These are phyloP conservation scores for Dissostichus mawsoni DNA, from an alignment of 2,113 vertebrate genomes.

Conservation along the genomic window DNA sequence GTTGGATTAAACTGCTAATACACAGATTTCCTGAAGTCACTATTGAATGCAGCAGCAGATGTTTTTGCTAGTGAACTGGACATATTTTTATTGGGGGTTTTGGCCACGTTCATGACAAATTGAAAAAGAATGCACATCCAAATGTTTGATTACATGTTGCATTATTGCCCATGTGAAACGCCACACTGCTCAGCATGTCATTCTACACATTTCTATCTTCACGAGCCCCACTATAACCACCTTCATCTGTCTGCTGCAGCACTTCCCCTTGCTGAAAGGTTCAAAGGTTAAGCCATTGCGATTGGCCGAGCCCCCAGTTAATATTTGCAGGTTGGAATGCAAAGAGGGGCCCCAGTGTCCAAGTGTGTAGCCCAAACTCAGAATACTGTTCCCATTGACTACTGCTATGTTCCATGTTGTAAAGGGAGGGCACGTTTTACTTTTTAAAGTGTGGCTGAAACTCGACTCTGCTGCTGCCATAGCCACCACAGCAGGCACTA, in stretches of 20 bases:
- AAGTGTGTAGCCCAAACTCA: slow-evolving; percentile 14
- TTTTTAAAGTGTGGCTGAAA: slow-evolving; percentile 54
- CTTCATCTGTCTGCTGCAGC: slow-evolving; percentile 46
- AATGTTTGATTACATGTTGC: background rate
- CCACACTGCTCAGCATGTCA: background rate
- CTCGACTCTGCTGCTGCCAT: slow-evolving; percentile 45
- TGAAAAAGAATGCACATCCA: slow-evolving; percentile 1
- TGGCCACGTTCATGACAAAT: slow-evolving; percentile 10
- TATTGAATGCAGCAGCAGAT: background rate
- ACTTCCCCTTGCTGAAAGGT: slow-evolving; percentile 72
- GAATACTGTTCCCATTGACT: slow-evolving; percentile 60
- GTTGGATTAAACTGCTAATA: background rate
- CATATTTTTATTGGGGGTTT: slow-evolving; percentile 8
- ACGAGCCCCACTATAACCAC: slow-evolving; percentile 28
- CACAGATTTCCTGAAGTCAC: background rate
- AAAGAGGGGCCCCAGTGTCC: slow-evolving; percentile 56
- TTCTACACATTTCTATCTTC: background rate
- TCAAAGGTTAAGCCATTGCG: slow-evolving; percentile 77
- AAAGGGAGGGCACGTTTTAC: slow-evolving; percentile 49
- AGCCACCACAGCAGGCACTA: slow-evolving; percentile 34
- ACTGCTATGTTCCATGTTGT: slow-evolving; percentile 48
- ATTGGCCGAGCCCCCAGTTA: slow-evolving; percentile 66
- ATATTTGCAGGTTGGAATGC: slow-evolving; percentile 72
- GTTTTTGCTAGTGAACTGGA: slow-evolving; percentile 6
- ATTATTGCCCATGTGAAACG: background rate